These are phyloP conservation scores for Acyrthosiphon pisum DNA, from an alignment of 1,140 invertebrate species.

Conservation along the genomic window DNA sequence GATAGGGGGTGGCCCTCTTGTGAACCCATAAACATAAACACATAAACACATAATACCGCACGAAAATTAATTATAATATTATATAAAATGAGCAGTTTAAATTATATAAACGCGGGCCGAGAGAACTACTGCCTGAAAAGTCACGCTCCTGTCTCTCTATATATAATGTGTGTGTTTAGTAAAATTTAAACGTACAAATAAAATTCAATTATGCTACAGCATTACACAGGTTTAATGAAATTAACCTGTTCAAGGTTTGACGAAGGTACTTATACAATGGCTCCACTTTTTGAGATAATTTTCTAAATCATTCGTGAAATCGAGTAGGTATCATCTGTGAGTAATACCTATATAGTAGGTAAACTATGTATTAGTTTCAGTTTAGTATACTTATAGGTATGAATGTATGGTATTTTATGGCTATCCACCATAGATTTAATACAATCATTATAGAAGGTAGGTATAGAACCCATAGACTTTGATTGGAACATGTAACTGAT, in stretches of 20 bases:
- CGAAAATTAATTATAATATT: conserved; percentile 15
- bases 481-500: neutral
- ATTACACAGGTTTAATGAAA: conserved; percentile 18
- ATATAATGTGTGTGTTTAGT: neutral
- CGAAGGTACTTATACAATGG: neutral
- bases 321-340: neutral
- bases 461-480: neutral
- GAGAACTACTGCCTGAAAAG: neutral
- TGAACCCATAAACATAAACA: conserved; percentile 16
- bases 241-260: conserved; percentile 1
- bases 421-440: neutral
- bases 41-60: neutral
- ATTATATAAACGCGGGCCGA: neutral
- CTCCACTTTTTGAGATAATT: neutral
- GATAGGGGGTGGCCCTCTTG: neutral
- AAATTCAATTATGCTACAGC: neutral
- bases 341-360: neutral
- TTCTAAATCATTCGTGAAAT: neutral
- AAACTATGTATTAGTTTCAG: neutral
- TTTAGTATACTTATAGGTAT: neutral
- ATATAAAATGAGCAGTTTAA: neutral
- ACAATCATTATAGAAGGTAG: neutral
- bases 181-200: neutral
- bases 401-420: neutral
- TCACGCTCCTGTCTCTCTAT: neutral